phyloP scores from a whole-genome alignment of 64 coral and sea anemone genomes.

The Cladopsammia gracilis region DNA sequence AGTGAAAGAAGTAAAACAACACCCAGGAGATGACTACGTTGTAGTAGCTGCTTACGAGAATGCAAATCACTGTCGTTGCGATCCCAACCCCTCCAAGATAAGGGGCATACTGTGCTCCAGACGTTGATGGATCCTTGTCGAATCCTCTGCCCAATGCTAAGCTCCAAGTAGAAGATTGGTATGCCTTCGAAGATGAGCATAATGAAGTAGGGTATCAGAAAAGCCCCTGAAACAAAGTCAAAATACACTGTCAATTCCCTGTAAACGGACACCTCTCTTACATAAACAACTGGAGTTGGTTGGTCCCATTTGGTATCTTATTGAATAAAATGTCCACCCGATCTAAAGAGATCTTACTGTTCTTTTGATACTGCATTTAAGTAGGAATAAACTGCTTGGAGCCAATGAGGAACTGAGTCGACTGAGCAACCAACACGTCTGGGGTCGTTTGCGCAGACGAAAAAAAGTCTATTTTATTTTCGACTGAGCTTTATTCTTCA shows the following conservation, averaged over 20 bases:
- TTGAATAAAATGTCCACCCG: too few relatives aligned
- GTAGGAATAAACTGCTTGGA: too few relatives aligned
- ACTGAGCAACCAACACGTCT: too few relatives aligned
- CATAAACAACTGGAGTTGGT: too few relatives aligned
- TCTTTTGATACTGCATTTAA: too few relatives aligned
- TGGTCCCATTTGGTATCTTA: too few relatives aligned
- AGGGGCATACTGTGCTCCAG: constrained; percentile 89
- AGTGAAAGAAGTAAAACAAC: constrained; percentile 91
- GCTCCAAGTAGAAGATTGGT: constrained; percentile 92
- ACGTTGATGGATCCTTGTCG: constrained; percentile 88
- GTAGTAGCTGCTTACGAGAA: constrained; percentile 86
- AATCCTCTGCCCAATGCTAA: constrained; percentile 91
- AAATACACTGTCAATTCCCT: background rate
- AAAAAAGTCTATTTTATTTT: too few relatives aligned
- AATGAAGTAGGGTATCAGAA: constrained; percentile 89
- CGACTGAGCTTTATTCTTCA: too few relatives aligned
- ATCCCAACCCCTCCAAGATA: constrained; percentile 94
- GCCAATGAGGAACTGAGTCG: too few relatives aligned
- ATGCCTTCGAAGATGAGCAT: constrained; percentile 89
- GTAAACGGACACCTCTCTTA: too few relatives aligned
- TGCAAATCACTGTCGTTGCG: constrained; percentile 69
- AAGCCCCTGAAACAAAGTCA: constrained; percentile 77
- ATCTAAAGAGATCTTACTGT: too few relatives aligned
- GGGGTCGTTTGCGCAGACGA: too few relatives aligned
- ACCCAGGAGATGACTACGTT: constrained; percentile 92